Evolutionary conservation across 2,113 vertebrate genomes (phyloP), one percentile per base, ranked within the genome.

Genomic region (Amphilophus citrinellus): DNA sequence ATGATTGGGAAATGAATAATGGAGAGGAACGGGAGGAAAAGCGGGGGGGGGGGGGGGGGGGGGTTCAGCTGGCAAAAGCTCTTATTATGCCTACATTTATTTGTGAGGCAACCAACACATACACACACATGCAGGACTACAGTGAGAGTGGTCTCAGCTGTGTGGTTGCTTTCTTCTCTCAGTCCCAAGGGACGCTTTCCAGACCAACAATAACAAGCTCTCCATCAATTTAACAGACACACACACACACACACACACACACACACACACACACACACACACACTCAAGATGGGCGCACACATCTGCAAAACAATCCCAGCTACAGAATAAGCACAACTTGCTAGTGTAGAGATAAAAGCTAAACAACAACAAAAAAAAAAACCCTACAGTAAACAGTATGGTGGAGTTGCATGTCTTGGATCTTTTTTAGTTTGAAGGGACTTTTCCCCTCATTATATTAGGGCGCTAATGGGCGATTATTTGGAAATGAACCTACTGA

Each of bases 81-180:
- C 59, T 84, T 24, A 86, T 84, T 91, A 77, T 84, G 61, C 59
- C 61, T 56, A 79, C 87, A 68, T 86, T 91, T 89, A 91, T 88
- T 88, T 83, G 47, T 61, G 81, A 76, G 62, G 77, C n/a, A 87
- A 77, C 60, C 13, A 18, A 81, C 37, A 76, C 79, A 81, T 68
- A 42, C 61, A 83, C 87, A 32, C 32, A 63, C 63, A 18, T 1
- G 24, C 17, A 85, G 22, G 24, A 77, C 57, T 76, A 22, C 20
- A 81, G 76, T 76, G 87, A 91, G 91, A 90, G 89, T 85, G 92
- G 89, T 90, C 91, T 91, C 90, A 93, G 92, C 91, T 94, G 93
- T 92, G 85, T 78, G 85, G 61, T 71, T 88, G 84, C 87, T 47
- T 84, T 90, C 91, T 87, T 82, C 78, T 80, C 79, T 85, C 50